Evolutionary conservation across 1,140 invertebrate species (phyloP), one percentile per base, ranked within the genome.

Genomic region (Orchesella cincta): DNA sequence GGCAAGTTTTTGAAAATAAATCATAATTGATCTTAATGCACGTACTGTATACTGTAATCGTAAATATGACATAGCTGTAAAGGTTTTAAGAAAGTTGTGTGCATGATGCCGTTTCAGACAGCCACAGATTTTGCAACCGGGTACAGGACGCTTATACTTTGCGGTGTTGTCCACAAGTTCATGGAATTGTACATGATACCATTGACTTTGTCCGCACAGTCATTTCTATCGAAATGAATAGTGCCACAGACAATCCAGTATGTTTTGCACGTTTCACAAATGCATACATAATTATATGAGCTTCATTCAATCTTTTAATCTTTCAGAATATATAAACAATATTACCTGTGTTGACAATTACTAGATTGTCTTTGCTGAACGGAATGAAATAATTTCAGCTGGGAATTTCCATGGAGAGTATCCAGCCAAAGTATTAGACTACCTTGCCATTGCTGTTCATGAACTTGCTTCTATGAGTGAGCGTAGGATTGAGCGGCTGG

Each of bases 111-210:
- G 8, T 29, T 33, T 72, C 73, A 89, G 90, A 90, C 82, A 90
- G 90, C 77, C 91, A 93, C 84, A 84, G 90, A 51, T 90, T 91
- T 82, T 93, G 92, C 83, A 88, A 91, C 82, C 84, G 90, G 78
- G 92, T 93, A 1, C 92, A 93, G 84, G 92, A 93, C 85, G 90
- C 92, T 0, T 93, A 93, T 84, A 92, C 92, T 16, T 84, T 93
- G 0, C 83, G 92, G 73, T 93, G 92, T 81, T 90, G 89, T 83
- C 92, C 92, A 1, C 92, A 92, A 85, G 90, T 91, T 29, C 85
- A 87, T 82, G 91, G 91, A 46, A 88, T 92, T 74, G 89, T 90
- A 2, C 90, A 91, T 83, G 92, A 93, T 80, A 93, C 91, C 0
- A 89, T 92, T 51, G 88, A 90, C 39, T 93, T 93, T 85, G 90